phyloP scores from a whole-genome alignment of 2,797 vertebrate species.

The Aulostomus chinensis region DNA sequence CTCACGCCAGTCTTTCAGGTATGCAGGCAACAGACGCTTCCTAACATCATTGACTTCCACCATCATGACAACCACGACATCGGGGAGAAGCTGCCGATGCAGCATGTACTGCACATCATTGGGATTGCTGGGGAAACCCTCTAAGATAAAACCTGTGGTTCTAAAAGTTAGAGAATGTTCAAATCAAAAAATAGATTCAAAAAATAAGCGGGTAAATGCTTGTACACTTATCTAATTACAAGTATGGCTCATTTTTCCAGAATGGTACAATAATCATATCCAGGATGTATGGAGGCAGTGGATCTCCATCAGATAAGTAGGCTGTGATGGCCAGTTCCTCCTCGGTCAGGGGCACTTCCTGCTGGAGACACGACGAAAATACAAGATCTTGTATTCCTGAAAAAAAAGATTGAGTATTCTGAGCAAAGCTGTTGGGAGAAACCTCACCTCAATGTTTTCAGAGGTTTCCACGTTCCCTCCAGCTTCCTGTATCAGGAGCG shows the following conservation, averaged over 20 bases:
- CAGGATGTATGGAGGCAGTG: slow-evolving; percentile 82
- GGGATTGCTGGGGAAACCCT: slow-evolving; percentile 86
- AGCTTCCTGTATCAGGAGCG: slow-evolving; percentile 45
- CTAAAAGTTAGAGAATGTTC: slow-evolving; percentile 43
- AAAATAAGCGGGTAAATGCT: background rate
- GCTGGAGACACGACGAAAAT: slow-evolving; percentile 11
- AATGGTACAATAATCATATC: slow-evolving; percentile 83
- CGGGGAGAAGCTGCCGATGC: slow-evolving; percentile 85
- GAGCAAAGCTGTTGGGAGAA: background rate
- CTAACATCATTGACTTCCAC: slow-evolving; percentile 80
- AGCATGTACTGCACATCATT: slow-evolving; percentile 85
- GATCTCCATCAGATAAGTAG: slow-evolving; percentile 78
- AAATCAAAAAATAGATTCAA: background rate
- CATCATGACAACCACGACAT: slow-evolving; percentile 79
- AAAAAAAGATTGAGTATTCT: background rate
- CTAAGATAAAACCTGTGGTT: slow-evolving; percentile 92
- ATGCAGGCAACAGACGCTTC: slow-evolving; percentile 81
- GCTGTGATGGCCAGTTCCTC: slow-evolving; percentile 87
- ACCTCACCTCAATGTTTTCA: slow-evolving; percentile 34
- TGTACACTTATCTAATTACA: too few species aligned
- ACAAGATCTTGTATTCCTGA: background rate
- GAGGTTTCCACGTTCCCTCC: slow-evolving; percentile 19
- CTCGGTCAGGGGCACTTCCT: slow-evolving; percentile 78
- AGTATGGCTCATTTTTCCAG: slow-evolving; percentile 92
- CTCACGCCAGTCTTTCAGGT: slow-evolving; percentile 82